A percentile compares a stretch with the other conserved stretches of the same genome.
These are phyloP conservation scores for Turritopsis rubra DNA, from an alignment of 30 jellyfish, hydroid and myxozoan species.

Conservation along the genomic window DNA sequence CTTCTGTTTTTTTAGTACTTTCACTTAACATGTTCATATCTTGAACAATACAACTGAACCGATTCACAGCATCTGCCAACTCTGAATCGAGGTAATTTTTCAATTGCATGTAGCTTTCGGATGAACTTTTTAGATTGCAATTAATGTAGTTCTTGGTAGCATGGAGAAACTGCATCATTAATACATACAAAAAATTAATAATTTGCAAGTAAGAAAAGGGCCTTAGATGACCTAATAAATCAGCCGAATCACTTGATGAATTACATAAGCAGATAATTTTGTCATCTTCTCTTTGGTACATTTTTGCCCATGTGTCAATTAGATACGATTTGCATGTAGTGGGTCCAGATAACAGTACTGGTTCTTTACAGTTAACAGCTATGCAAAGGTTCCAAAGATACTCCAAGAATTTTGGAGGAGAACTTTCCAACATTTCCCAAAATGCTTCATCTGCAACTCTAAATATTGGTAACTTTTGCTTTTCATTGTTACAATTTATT, in stretches of 20 bases:
- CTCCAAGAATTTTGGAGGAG: conserved; percentile 6
- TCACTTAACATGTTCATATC: background rate
- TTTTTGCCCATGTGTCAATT: conserved; percentile 12
- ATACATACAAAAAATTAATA: background rate
- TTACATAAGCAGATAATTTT: conserved; percentile 7
- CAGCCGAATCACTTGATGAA: conserved; percentile 4
- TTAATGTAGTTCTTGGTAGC: background rate
- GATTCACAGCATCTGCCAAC: background rate
- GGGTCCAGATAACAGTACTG: conserved; percentile 17
- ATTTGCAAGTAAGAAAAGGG: background rate
- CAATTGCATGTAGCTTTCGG: background rate
- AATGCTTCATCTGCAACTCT: background rate
- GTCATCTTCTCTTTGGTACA: background rate
- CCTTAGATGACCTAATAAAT: conserved; percentile 5
- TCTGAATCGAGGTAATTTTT: background rate
- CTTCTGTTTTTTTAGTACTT: background rate
- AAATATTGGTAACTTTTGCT: background rate
- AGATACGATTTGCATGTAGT: conserved; percentile 10
- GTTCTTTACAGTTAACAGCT: conserved; percentile 1
- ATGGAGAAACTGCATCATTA: background rate
- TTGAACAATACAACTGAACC: background rate
- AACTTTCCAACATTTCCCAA: background rate
- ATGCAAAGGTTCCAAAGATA: conserved; percentile 17
- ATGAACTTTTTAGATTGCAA: background rate
- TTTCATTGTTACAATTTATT: background rate